Evolutionary conservation across 1,140 invertebrate genomes (phyloP).

Genomic region (Papilio dardanus): DNA sequence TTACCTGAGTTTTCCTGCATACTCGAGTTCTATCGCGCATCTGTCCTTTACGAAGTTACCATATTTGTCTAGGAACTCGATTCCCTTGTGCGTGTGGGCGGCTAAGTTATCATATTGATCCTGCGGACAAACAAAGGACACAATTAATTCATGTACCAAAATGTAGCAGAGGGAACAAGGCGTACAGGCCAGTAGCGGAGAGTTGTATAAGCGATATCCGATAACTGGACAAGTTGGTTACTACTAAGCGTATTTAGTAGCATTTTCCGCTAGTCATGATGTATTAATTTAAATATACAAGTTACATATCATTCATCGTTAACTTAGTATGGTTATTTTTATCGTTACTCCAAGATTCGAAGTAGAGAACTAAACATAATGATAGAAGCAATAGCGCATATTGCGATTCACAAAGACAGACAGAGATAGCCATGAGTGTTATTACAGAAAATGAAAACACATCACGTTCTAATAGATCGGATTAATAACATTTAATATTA

Average conservation of each 20-base stretch:
- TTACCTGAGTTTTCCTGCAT: conserved; percentile 97
- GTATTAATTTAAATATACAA: no score
- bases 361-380: no score
- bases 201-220: conserved; percentile 53
- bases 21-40: conserved; percentile 97
- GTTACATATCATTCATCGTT: no score
- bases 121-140: conserved; percentile 86
- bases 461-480: not conserved
- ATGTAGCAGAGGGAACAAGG: conserved; percentile 59
- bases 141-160: conserved; percentile 42
- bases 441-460: conserved; percentile 2
- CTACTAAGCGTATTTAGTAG: not conserved
- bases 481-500: conserved; percentile 2
- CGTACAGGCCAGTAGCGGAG: conserved; percentile 67
- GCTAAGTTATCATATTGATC: conserved; percentile 99
- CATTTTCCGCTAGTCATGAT: no score
- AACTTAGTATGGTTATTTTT: no score
- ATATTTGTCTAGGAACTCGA: conserved; percentile 98
- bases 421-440: not conserved
- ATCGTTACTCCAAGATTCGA: no score
- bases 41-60: conserved; percentile 97
- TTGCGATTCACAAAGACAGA: not conserved
- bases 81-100: conserved; percentile 97
- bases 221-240: conserved; percentile 51
- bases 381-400: not conserved